These are phyloP conservation scores for Pocillopora meandrina DNA, from an alignment of 92 coral and sea anemone species.

Conservation along the genomic window DNA sequence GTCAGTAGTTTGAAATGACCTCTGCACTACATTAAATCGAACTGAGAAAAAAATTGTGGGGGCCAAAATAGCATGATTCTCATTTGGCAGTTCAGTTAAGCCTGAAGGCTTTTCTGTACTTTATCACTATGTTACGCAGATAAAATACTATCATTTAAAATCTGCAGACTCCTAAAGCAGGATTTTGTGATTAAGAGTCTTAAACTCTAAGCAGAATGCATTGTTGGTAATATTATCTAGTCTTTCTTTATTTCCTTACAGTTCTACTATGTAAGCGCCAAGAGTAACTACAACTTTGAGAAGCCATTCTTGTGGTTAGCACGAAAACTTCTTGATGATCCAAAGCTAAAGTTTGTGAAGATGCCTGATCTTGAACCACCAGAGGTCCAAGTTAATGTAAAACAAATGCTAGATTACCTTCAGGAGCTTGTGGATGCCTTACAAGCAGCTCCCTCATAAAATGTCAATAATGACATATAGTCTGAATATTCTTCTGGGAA, in stretches of 20 bases:
- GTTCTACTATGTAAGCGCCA: constrained; percentile 98
- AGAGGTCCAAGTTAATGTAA: constrained; percentile 66
- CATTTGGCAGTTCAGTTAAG: too few relatives aligned
- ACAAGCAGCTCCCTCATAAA: constrained; percentile 89
- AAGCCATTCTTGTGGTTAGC: constrained; percentile 98
- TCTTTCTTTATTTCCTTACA: constrained; percentile 37
- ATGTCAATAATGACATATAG: constrained; percentile 65
- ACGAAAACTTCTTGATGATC: constrained; percentile 86
- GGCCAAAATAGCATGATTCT: too few relatives aligned
- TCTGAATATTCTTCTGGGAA: not conserved
- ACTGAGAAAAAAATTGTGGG: too few relatives aligned
- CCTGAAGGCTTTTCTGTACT: too few relatives aligned
- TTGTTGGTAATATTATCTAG: too few relatives aligned
- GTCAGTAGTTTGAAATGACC: too few relatives aligned
- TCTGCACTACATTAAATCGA: too few relatives aligned
- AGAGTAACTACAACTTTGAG: constrained; percentile 99
- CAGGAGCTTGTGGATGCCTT: constrained; percentile 81
- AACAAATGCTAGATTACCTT: constrained; percentile 64
- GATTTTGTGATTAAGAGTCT: too few relatives aligned
- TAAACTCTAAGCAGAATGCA: not conserved
- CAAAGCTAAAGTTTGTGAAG: constrained; percentile 89
- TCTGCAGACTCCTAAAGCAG: too few relatives aligned
- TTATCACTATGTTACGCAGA: too few relatives aligned
- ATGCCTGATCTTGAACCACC: constrained; percentile 99
- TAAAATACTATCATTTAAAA: too few relatives aligned